Evolutionary conservation across 2,888 invertebrate genomes (phyloP).

Genomic region (Chironomus tentans): DNA sequence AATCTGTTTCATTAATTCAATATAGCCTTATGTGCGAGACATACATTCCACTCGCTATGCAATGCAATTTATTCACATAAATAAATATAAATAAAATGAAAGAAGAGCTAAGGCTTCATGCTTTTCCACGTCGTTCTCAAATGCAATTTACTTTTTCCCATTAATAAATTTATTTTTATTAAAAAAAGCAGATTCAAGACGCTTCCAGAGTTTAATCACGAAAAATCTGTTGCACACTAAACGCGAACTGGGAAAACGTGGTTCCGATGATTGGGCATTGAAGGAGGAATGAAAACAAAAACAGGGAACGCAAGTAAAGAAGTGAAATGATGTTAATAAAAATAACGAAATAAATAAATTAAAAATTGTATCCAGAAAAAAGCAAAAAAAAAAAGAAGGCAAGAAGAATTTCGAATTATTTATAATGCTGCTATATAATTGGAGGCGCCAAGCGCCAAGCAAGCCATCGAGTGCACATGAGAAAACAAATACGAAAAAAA

Average conservation of each 20-base stretch:
- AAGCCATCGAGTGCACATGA: background rate
- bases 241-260: slow-evolving; percentile 21
- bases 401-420: slow-evolving; percentile 23
- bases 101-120: background rate
- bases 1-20: slow-evolving; percentile 8
- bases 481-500: slow-evolving; percentile 10
- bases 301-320: slow-evolving; percentile 23
- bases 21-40: background rate
- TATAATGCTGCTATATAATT: slow-evolving; percentile 26
- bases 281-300: background rate
- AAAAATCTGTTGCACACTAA: background rate
- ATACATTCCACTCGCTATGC: background rate
- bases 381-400: background rate
- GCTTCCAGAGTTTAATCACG: slow-evolving; percentile 1
- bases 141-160: background rate
- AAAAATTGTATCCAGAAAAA: slow-evolving; percentile 19
- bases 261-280: slow-evolving; percentile 17
- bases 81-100: background rate
- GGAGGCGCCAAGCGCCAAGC: slow-evolving; percentile 25
- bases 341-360: slow-evolving; percentile 28
- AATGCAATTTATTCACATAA: background rate
- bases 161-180: slow-evolving; percentile 5
- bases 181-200: background rate
- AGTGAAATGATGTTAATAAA: slow-evolving; percentile 28
- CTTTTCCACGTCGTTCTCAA: background rate